Evolutionary conservation across 2,888 invertebrate species (phyloP).

Genomic region (Scaptomyza tumidula): DNA sequence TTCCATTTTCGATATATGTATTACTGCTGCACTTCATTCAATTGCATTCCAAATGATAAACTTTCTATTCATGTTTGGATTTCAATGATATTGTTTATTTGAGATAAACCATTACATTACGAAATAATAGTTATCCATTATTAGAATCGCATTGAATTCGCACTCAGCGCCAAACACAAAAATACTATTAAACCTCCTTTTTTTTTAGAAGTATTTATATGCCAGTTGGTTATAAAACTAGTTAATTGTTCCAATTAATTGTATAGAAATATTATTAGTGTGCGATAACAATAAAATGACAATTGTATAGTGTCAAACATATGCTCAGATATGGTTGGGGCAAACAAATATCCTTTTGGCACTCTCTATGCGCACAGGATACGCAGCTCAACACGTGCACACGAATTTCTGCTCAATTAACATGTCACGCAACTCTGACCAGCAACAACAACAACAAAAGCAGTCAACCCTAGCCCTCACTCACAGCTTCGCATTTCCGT

Average conservation of each 20-base stretch:
- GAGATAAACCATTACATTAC: background rate
- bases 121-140: background rate
- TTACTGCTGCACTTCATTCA: conserved; percentile 7
- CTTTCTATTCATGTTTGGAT: background rate
- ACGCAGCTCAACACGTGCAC: conserved; percentile 45
- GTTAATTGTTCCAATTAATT: conserved; percentile 65
- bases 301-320: conserved; percentile 51
- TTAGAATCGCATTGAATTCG: no score
- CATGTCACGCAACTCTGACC: conserved; percentile 45
- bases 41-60: conserved; percentile 6
- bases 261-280: conserved; percentile 61
- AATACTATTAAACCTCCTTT: background rate
- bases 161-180: background rate
- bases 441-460: background rate
- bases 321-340: conserved; percentile 41
- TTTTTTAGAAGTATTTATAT: conserved; percentile 21
- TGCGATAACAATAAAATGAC: conserved; percentile 37
- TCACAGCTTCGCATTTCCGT: conserved; percentile 52
- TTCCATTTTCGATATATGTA: conserved; percentile 6
- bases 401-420: conserved; percentile 48
- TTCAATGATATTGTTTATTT: background rate
- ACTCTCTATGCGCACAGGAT: conserved; percentile 29
- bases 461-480: conserved; percentile 13
- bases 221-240: conserved; percentile 45
- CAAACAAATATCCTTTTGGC: conserved; percentile 24